A percentile compares a stretch with the other conserved stretches of the same genome.
Evolutionary conservation across 1,140 invertebrate species (phyloP).

Genomic region (Subanguina moxae): DNA sequence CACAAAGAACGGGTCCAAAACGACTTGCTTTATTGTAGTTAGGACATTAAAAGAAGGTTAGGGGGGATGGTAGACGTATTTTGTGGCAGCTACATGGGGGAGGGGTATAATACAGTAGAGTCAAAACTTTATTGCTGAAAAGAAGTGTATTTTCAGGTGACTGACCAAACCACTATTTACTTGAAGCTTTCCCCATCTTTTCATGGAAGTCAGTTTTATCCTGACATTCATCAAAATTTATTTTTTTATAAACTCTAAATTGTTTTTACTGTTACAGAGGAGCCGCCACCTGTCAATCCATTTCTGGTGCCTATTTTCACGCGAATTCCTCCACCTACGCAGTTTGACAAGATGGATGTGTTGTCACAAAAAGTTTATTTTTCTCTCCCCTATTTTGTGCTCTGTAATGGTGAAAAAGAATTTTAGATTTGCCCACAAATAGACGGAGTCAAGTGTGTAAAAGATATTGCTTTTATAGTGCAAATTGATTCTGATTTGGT

Average conservation of each 20-base stretch:
- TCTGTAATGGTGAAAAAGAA: not conserved
- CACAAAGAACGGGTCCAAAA: no score
- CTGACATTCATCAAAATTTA: no score
- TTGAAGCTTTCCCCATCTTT: constrained; percentile 55
- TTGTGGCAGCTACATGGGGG: no score
- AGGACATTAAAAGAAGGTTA: no score
- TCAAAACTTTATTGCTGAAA: no score
- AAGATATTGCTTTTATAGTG: constrained; percentile 48
- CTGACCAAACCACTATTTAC: constrained; percentile 47
- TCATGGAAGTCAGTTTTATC: constrained; percentile 20
- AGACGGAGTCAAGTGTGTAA: constrained; percentile 49
- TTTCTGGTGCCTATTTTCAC: constrained; percentile 58
- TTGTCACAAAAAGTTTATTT: constrained; percentile 53
- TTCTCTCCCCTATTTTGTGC: not conserved
- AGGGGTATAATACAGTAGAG: no score
- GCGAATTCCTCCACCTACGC: constrained; percentile 45
- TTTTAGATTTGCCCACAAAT: constrained; percentile 55
- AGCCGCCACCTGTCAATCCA: constrained; percentile 37
- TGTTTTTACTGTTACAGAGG: not conserved
- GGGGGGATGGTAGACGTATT: no score
- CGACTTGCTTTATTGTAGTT: no score
- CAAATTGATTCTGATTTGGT: constrained; percentile 54
- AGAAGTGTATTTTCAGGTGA: constrained; percentile 2
- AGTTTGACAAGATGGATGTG: constrained; percentile 50
- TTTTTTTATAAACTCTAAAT: no score